phyloP scores from a whole-genome alignment of 2,113 vertebrate genomes.

The Muntiacus reevesi region DNA sequence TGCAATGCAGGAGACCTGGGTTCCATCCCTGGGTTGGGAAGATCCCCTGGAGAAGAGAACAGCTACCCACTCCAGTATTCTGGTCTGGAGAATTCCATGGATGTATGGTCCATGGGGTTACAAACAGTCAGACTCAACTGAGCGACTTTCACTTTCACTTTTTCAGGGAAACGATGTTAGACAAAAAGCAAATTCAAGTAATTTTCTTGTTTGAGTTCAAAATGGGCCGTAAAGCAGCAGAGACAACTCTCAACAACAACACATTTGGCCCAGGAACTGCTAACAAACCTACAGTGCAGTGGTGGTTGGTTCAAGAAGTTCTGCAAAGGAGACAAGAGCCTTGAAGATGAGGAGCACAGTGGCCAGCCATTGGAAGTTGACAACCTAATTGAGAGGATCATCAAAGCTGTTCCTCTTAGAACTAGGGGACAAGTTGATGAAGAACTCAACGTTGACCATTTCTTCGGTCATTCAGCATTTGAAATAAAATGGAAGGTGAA shows the following conservation, averaged over 20 bases:
- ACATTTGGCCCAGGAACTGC: not conserved
- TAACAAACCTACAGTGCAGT: not conserved
- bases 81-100: not conserved
- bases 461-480: not conserved
- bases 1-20: not conserved
- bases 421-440: not conserved
- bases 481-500: not conserved
- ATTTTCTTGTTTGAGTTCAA: not conserved
- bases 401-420: not conserved
- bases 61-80: not conserved
- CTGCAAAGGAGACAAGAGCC: not conserved
- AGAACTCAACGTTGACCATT: not conserved
- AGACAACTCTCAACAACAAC: not conserved
- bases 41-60: not conserved
- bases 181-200: not conserved
- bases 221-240: not conserved
- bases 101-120: not conserved
- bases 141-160: not conserved
- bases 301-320: not conserved
- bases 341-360: not conserved
- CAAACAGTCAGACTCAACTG: not conserved
- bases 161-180: not conserved
- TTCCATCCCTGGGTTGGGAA: not conserved
- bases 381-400: not conserved
- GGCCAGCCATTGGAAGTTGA: not conserved